Conservation (phyloP, 1,140 invertebrate genomes). For the Lepidurus couesii region DNA sequence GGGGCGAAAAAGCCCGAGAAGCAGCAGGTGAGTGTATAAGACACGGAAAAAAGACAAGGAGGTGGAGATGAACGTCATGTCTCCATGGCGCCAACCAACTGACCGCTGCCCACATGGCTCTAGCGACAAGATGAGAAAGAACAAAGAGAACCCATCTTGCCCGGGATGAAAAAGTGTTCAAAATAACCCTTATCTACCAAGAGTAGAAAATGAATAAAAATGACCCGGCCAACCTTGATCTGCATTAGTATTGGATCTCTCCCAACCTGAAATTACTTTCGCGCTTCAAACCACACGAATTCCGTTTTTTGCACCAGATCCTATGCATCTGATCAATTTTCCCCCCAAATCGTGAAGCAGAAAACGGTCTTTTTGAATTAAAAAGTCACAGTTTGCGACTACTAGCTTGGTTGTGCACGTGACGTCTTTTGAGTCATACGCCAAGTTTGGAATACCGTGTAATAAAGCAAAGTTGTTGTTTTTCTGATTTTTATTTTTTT, state of each 20-base stretch:
- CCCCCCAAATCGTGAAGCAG: too few species aligned
- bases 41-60: background rate
- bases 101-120: slow-evolving; percentile 20
- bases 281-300: too few species aligned
- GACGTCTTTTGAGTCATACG: background rate
- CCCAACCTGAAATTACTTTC: too few species aligned
- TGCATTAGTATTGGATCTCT: too few species aligned
- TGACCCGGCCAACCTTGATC: too few species aligned
- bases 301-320: too few species aligned
- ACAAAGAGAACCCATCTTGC: background rate
- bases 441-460: background rate
- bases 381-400: too few species aligned
- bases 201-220: too few species aligned
- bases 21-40: slow-evolving; percentile 4
- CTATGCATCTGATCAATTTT: too few species aligned
- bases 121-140: background rate
- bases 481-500: too few species aligned
- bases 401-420: too few species aligned
- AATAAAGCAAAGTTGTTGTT: background rate
- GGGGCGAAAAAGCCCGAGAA: background rate
- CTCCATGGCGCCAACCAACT: slow-evolving; percentile 15
- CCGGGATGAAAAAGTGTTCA: background rate
- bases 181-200: background rate
- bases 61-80: background rate
- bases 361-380: too few species aligned